Evolutionary conservation across 2,113 vertebrate genomes (phyloP).

Genomic region (Peromyscus leucopus): DNA sequence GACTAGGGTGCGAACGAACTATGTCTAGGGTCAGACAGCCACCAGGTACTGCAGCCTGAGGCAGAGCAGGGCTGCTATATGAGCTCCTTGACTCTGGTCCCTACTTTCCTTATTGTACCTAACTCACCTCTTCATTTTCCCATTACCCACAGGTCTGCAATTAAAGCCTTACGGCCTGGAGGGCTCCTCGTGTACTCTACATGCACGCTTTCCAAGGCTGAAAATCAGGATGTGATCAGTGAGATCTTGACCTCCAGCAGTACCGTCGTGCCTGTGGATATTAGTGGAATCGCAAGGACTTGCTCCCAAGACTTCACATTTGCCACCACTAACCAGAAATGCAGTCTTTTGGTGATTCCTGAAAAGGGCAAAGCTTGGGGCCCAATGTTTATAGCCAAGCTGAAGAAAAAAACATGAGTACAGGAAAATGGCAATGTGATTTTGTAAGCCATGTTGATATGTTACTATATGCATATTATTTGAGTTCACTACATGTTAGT

Average conservation of each 20-base stretch:
- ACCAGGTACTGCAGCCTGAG: not conserved
- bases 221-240: conserved; percentile 93
- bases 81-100: not conserved
- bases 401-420: conserved; percentile 87
- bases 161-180: conserved; percentile 93
- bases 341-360: conserved; percentile 94
- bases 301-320: conserved; percentile 91
- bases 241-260: conserved; percentile 88
- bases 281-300: conserved; percentile 87
- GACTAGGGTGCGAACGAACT: not conserved
- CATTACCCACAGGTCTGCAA: conserved; percentile 90
- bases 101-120: not conserved
- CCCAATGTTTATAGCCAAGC: conserved; percentile 95
- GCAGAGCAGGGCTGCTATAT: not conserved
- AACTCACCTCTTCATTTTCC: conserved; percentile 31
- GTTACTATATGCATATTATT: conserved; percentile 31
- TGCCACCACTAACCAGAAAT: conserved; percentile 81
- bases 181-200: conserved; percentile 96
- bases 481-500: not conserved
- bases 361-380: conserved; percentile 93
- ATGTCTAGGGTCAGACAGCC: not conserved
- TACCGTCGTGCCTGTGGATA: conserved; percentile 88
- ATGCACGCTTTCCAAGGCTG: conserved; percentile 94
- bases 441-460: conserved; percentile 27
- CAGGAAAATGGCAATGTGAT: not conserved